A percentile compares a stretch with the other conserved stretches of the same genome.
These are phyloP conservation scores for Sprattus sprattus DNA, from an alignment of 2,113 vertebrate species.

Conservation along the genomic window DNA sequence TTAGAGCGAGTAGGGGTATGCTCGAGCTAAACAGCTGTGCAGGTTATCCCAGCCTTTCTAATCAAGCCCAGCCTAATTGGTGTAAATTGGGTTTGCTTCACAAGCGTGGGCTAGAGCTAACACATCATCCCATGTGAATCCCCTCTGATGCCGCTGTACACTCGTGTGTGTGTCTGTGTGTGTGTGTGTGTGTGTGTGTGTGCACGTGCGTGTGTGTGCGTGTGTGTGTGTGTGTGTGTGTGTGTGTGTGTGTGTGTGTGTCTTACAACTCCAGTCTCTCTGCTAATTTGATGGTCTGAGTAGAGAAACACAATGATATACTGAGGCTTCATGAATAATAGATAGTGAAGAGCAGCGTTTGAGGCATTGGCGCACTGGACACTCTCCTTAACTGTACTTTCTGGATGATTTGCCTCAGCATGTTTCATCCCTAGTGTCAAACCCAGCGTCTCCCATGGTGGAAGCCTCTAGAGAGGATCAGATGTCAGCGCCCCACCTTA, in stretches of 20 bases:
- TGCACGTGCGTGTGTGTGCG: neutral
- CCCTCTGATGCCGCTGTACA: neutral
- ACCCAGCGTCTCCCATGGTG: neutral
- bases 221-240: neutral
- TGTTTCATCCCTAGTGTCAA: neutral
- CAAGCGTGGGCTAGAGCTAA: slow-evolving; percentile 9
- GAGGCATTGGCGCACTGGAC: neutral
- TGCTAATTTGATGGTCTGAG: neutral
- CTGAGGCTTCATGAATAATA: neutral
- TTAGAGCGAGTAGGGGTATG: slow-evolving; percentile 8
- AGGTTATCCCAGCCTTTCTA: slow-evolving; percentile 31
- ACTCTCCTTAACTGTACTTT: neutral
- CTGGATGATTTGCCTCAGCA: neutral
- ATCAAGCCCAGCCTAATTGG: slow-evolving; percentile 45
- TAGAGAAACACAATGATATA: neutral
- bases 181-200: slow-evolving; percentile 23
- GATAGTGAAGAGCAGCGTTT: neutral
- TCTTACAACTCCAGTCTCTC: neutral
- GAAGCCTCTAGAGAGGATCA: neutral
- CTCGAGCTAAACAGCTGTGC: neutral
- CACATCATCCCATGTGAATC: neutral
- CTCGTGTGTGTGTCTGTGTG: neutral
- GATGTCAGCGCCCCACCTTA: neutral
- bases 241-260: neutral
- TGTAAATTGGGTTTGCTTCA: slow-evolving; percentile 21